A percentile compares a stretch with the other conserved stretches of the same genome.
phyloP scores from a whole-genome alignment of 2,113 vertebrate genomes.

The Tyrannus savana region DNA sequence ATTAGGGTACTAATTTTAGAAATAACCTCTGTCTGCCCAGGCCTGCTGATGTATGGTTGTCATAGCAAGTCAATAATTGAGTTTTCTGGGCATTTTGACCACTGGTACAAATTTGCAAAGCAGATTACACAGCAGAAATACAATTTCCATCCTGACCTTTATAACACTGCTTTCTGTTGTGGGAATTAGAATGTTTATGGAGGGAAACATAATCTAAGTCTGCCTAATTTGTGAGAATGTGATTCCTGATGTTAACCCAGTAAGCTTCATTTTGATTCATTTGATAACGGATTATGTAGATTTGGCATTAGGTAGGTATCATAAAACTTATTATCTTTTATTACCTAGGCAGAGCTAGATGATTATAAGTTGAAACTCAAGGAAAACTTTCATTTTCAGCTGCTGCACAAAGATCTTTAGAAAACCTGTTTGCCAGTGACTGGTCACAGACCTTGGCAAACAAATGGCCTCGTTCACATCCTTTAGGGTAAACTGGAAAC shows the following conservation, averaged over 20 bases:
- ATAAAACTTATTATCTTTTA: conserved; percentile 67
- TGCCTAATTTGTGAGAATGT: conserved; percentile 30
- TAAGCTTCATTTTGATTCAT: conserved; percentile 60
- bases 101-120: conserved; percentile 67
- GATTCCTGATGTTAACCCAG: conserved; percentile 35
- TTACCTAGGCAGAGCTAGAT: conserved; percentile 53
- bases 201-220: neutral
- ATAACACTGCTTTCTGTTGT: conserved; percentile 29
- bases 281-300: conserved; percentile 59
- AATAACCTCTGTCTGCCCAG: conserved; percentile 25
- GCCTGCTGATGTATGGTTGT: conserved; percentile 32
- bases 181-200: conserved; percentile 54
- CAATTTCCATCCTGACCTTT: conserved; percentile 63
- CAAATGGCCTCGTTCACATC: neutral
- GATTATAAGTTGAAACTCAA: conserved; percentile 45
- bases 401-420: neutral
- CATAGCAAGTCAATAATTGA: conserved; percentile 69
- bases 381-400: conserved; percentile 52
- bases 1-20: conserved; percentile 68
- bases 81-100: conserved; percentile 75
- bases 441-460: neutral
- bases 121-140: conserved; percentile 63
- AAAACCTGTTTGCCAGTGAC: neutral
- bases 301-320: conserved; percentile 50
- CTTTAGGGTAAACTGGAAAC: neutral